Conservation (phyloP, 2,888 invertebrate genomes). For the Nymphalis urticae region DNA sequence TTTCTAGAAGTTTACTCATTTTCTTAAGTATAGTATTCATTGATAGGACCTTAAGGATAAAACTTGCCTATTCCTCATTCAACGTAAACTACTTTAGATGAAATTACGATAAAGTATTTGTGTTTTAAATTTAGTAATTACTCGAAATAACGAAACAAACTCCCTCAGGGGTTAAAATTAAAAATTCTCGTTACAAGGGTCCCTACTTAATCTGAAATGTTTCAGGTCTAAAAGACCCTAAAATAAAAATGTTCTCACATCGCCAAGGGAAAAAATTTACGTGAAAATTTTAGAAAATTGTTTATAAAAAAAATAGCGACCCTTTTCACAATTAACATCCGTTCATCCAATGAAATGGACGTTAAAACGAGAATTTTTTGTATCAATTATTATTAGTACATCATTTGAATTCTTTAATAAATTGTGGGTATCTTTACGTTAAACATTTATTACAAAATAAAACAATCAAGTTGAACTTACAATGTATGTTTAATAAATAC, state of each 20-base stretch:
- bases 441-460: too few relatives aligned
- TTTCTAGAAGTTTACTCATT: too few relatives aligned
- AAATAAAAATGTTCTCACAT: conserved; percentile 26
- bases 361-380: too few relatives aligned
- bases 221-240: conserved; percentile 23
- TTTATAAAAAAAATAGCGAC: conserved; percentile 3
- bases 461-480: background rate
- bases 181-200: conserved; percentile 26
- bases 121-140: conserved; percentile 17
- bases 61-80: background rate
- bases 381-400: too few relatives aligned
- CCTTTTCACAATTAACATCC: background rate
- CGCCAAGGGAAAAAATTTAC: conserved; percentile 18
- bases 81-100: background rate
- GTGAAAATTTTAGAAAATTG: conserved; percentile 16
- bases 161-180: conserved; percentile 3
- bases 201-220: conserved; percentile 30
- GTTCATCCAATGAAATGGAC: background rate
- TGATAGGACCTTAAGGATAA: background rate
- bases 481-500: background rate
- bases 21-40: too few relatives aligned
- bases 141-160: conserved; percentile 14
- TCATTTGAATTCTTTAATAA: too few relatives aligned
- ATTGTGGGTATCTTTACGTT: too few relatives aligned
- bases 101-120: conserved; percentile 2